Percentiles rank a stretch among this genome's conserved stretches.
phyloP scores from a whole-genome alignment of 2,888 invertebrate genomes.

The Dermolepida albohirtum region DNA sequence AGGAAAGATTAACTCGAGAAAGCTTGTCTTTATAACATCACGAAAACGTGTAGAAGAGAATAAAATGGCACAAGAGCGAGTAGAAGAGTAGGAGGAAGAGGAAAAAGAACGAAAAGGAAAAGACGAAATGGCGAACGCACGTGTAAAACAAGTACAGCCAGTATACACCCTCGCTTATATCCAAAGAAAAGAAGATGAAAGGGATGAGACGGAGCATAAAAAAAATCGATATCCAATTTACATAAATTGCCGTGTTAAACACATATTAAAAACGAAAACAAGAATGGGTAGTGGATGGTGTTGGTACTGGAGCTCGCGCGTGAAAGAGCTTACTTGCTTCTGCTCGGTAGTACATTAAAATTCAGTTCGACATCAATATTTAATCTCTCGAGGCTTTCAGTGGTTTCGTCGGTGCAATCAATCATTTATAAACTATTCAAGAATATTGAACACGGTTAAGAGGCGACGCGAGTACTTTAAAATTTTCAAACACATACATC shows the following conservation, averaged over 20 bases:
- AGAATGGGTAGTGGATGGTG: conserved; percentile 27
- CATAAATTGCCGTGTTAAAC: conserved; percentile 40
- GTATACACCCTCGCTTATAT: neutral
- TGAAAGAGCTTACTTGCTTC: conserved; percentile 7
- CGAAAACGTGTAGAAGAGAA: conserved; percentile 1
- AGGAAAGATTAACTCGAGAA: conserved; percentile 34
- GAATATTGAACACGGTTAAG: conserved; percentile 48
- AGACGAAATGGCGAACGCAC: neutral
- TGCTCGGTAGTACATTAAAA: conserved; percentile 46
- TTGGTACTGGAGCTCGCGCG: neutral
- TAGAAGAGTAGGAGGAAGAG: conserved; percentile 25
- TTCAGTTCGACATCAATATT: conserved; percentile 52
- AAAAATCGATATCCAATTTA: conserved; percentile 41
- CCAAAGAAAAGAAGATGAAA: conserved; percentile 10
- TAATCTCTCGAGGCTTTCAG: conserved; percentile 53
- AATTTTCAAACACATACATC: conserved; percentile 45
- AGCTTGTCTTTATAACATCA: conserved; percentile 20
- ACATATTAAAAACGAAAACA: conserved; percentile 42
- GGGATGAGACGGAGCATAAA: neutral
- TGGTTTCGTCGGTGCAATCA: conserved; percentile 60
- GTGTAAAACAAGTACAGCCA: neutral
- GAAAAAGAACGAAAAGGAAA: neutral
- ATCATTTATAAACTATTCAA: conserved; percentile 60
- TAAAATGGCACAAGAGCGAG: neutral
- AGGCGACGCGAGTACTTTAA: conserved; percentile 46